A percentile compares a stretch with the other conserved stretches of the same genome.
Evolutionary conservation across 2,888 invertebrate genomes (phyloP).

Genomic region (Resseliella maxima): DNA sequence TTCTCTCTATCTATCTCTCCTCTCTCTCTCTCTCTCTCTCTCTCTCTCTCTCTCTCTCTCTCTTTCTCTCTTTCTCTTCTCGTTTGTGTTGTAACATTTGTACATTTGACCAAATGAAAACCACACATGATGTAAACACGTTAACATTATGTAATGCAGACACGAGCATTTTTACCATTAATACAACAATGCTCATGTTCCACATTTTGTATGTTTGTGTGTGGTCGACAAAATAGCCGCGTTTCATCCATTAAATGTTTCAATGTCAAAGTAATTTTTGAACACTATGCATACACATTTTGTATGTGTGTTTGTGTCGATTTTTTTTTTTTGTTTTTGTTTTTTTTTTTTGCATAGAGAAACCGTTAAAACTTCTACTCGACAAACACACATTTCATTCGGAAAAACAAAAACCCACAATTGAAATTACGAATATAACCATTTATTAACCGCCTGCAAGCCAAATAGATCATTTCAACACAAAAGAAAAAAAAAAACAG

Average conservation of each 20-base stretch:
- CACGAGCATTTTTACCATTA: background rate
- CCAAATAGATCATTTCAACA: constrained; percentile 14
- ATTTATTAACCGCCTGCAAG: constrained; percentile 29
- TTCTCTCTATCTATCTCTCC: background rate
- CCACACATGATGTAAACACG: background rate
- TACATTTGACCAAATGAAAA: background rate
- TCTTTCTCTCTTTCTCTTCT: background rate
- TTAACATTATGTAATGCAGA: background rate
- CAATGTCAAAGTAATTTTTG: background rate
- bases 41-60: background rate
- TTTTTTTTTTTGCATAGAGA: background rate
- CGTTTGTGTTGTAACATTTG: background rate
- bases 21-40: background rate
- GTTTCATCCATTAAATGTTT: background rate
- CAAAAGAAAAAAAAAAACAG: background rate
- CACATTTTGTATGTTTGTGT: background rate
- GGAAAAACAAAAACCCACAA: constrained; percentile 30
- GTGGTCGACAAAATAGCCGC: constrained; percentile 1
- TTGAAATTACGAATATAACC: constrained; percentile 47
- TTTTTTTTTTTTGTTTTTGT: background rate
- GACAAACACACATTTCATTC: background rate
- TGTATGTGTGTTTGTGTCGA: background rate
- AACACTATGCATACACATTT: constrained; percentile 21
- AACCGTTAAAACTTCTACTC: background rate
- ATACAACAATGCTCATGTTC: background rate